Evolutionary conservation across 35 echinoderm and acorn worm genomes (phyloP), one percentile per base, ranked within the genome.

Genomic region (Nesometra sesokonis): DNA sequence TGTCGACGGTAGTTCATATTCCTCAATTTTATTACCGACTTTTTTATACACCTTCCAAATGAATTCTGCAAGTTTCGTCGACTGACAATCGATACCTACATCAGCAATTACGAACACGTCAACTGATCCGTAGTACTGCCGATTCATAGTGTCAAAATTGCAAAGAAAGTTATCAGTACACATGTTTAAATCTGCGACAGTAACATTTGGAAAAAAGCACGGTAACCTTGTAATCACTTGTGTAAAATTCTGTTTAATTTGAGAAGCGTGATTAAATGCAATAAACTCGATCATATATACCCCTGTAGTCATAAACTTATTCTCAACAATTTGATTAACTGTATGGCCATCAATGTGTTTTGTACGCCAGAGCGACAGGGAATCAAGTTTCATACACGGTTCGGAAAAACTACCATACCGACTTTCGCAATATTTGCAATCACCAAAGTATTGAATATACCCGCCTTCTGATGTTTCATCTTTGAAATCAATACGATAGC

Each of bases 111-210:
- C 35, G n/a, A 30, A 30, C 3, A 83, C 11, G 13, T 83, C 35
- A 9, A 38, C 36, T 30, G 81, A 83, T 19, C 34, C 81, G 3
- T 27, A 39, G 30, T 83, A 83, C n/a, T 83, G 81, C 21, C 81
- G 34, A 30, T 36, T 37, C 21, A 27, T 5, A 5, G 81, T 83
- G 0, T 3, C 8, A 5, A 23, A 17, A 83, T 83, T 31, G 23
- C 81, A 83, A 1, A 83, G 4, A 38, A 83, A 83, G n/a, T 83
- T 83, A 11, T 83, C 81, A 39, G 34, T 83, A 83, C 81, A 83
- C 0, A 17, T 17, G 35, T 83, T 83, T 29, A 37, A 17, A 27
- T 39, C 36, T 21, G 34, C 34, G 3, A 83, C 81, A 17, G 15
- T 30, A 29, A 83, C 81, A 30, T 35, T 37, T 9, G 81, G 81